phyloP scores from a whole-genome alignment of 2,888 invertebrate genomes.

The Horisme vitalbata region DNA sequence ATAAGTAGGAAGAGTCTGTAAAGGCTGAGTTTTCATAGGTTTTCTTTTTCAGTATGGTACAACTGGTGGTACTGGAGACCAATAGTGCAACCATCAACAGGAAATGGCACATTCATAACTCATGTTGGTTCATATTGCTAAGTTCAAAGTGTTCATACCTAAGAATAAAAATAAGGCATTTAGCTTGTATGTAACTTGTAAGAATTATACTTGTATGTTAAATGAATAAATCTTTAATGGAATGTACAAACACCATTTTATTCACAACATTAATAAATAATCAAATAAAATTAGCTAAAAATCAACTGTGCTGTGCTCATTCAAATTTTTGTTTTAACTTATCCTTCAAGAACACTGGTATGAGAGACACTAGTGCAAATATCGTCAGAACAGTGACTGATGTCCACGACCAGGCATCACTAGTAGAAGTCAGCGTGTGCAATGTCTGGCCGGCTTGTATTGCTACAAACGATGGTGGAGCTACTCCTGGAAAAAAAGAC shows the following conservation, averaged over 20 bases:
- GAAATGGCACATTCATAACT: conserved; percentile 84
- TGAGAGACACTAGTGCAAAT: conserved; percentile 91
- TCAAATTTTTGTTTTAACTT: conserved; percentile 90
- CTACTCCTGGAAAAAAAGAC: conserved; percentile 94
- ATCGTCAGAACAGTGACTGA: conserved; percentile 90
- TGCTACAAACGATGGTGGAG: conserved; percentile 98
- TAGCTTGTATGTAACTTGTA: too few species aligned
- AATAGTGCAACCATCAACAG: conserved; percentile 81
- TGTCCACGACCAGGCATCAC: conserved; percentile 93
- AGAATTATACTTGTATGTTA: too few species aligned
- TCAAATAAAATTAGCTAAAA: conserved; percentile 57
- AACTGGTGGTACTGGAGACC: conserved; percentile 94
- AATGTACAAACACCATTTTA: conserved; percentile 69
- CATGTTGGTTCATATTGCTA: conserved; percentile 89
- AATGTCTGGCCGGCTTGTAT: conserved; percentile 99
- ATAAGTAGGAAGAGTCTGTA: too few species aligned
- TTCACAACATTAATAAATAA: conserved; percentile 35
- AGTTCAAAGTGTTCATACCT: conserved; percentile 40
- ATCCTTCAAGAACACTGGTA: conserved; percentile 94
- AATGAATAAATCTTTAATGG: conserved; percentile 43
- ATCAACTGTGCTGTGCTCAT: conserved; percentile 70
- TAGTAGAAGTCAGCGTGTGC: conserved; percentile 94
- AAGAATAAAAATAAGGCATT: conserved; percentile 4
- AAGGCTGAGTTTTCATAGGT: conserved; percentile 22
- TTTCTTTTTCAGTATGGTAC: conserved; percentile 87